Base-by-base conservation (phyloP, 2,888 invertebrate genomes). In the Caenorhabditis sp. region DNA sequence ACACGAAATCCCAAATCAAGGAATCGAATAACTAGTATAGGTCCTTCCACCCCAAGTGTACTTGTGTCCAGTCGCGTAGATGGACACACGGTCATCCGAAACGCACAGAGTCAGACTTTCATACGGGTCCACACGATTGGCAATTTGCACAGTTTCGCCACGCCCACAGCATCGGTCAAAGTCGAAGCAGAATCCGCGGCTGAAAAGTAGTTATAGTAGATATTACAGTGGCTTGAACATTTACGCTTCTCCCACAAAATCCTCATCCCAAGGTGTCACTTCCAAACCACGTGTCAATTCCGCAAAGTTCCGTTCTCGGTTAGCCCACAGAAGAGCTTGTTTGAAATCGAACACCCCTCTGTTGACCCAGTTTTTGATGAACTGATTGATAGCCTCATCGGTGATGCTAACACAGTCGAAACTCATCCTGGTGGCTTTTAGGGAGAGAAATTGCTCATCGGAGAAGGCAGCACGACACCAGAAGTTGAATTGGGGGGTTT, bases 381-480 rank as follows among this genome's bases (percentile, higher is more conserved):
- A 72, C 14, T 31, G 19, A 31, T 72, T 72, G 22, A 72, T 59
- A 12, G 47, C 72, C 2, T 59, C 59, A 12, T 72, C 72, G 12
- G 72, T 72, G 6, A 72, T 58, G 12, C 49, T 72, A 1, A 49
- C 14, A 28, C 58, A 26, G 3, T 47, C 24, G 12, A 72, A 72
- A 22, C 16, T 58, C 44, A 59, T 28, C 1, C 7, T 31, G 3
- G 24, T 44, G 3, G 72, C 59, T 22, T 47, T 59, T 49, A 72
- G 22, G 4, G 22, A 14, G 16, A 72, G 0, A 6, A 72, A 47
- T 49, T 59, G 72, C 5, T 72, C 59, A 59, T 72, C 72, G 8
- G 72, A 22, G 31, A 72, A 47, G 7, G 10, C 47, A 10, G 44
- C 31, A 19, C 2, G 19, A 1, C 58, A n/a, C 8, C 35, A n/a